These are phyloP conservation scores for Falcunculus frontatus DNA, from an alignment of 2,113 vertebrate genomes.

Conservation along the genomic window DNA sequence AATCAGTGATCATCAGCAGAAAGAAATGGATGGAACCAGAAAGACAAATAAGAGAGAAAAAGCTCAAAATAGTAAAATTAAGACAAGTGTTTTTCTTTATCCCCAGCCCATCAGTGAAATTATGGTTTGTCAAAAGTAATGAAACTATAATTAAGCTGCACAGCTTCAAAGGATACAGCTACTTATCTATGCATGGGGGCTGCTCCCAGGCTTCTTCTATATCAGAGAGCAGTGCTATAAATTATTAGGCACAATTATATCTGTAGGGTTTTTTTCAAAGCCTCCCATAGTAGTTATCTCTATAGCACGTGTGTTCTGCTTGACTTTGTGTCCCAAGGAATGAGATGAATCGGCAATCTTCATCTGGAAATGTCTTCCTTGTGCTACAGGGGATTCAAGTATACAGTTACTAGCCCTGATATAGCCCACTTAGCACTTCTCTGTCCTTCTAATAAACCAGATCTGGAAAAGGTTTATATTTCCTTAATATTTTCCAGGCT, in stretches of 20 bases:
- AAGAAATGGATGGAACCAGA: background rate
- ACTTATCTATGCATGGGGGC: constrained; percentile 4
- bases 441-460: constrained; percentile 3
- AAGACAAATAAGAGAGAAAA: constrained; percentile 12
- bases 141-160: constrained; percentile 43
- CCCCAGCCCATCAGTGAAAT: constrained; percentile 3
- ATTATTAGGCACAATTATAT: constrained; percentile 7
- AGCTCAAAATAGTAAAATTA: constrained; percentile 20
- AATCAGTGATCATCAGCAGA: background rate
- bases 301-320: background rate
- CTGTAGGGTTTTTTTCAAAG: background rate
- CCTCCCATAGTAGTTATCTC: background rate
- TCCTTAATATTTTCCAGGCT: constrained; percentile 58
- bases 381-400: background rate
- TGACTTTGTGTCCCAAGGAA: background rate
- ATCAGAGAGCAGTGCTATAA: background rate
- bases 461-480: constrained; percentile 43
- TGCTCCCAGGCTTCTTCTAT: background rate
- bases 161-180: constrained; percentile 25
- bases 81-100: constrained; percentile 14
- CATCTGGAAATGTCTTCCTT: background rate
- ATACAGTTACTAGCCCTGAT: background rate
- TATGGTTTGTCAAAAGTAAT: constrained; percentile 38
- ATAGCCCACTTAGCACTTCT: constrained; percentile 36
- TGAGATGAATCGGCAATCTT: constrained; percentile 22